Conservation (phyloP, 2,113 vertebrate species). For the Naja naja region DNA sequence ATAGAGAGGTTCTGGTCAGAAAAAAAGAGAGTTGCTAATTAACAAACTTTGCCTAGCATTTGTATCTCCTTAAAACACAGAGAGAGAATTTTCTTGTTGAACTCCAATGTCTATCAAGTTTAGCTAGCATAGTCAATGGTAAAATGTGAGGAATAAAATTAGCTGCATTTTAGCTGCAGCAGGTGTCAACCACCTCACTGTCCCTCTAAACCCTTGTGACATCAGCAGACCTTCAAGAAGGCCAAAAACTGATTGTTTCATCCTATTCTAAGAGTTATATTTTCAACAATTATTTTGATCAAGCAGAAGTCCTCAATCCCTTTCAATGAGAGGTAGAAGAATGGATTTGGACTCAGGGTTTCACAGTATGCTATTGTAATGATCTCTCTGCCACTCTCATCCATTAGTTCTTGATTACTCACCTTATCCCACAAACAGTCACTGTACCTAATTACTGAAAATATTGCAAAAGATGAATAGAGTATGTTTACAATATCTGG, state of each 20-base stretch:
- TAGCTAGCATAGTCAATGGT: not conserved
- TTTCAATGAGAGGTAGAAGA: not conserved
- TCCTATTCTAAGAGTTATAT: not conserved
- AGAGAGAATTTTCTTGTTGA: not conserved
- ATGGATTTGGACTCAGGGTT: not conserved
- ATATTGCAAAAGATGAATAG: not conserved
- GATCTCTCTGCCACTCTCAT: not conserved
- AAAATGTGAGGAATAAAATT: not conserved
- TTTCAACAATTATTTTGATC: not conserved
- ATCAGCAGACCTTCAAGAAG: not conserved
- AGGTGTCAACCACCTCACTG: not conserved
- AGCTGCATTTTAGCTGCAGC: not conserved
- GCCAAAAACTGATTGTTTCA: not conserved
- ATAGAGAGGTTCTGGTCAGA: not conserved
- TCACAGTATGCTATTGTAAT: not conserved
- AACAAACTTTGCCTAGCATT: not conserved
- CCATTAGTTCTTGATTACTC: not conserved
- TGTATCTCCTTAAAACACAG: not conserved
- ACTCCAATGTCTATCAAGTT: not conserved
- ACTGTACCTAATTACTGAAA: not conserved
- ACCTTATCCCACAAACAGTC: not conserved
- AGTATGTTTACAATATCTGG: not conserved
- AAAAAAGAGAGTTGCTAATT: not conserved
- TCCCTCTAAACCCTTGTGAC: not conserved
- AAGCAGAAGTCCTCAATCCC: not conserved